Evolutionary conservation across 2,888 invertebrate genomes (phyloP).

Genomic region (Tuberolachnus salignus): DNA sequence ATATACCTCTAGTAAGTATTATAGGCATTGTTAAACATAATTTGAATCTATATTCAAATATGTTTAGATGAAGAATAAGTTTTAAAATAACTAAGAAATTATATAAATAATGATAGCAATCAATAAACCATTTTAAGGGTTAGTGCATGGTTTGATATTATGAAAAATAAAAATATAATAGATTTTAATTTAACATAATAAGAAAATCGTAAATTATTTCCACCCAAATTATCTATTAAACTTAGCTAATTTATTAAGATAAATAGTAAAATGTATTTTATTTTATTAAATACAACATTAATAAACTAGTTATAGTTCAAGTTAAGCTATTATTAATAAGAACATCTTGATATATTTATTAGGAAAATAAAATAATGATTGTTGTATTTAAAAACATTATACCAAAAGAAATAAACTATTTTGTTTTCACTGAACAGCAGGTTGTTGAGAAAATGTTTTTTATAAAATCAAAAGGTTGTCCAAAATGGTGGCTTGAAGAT

Average conservation of each 20-base stretch:
- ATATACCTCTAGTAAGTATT: constrained; percentile 5
- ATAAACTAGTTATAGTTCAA: background rate
- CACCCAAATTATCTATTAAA: background rate
- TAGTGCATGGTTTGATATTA: background rate
- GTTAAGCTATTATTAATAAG: background rate
- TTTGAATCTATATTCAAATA: constrained; percentile 22
- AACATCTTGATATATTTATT: background rate
- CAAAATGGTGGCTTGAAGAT: background rate
- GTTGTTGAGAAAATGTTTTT: background rate
- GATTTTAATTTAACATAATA: background rate
- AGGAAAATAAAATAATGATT: background rate
- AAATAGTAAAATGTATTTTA: background rate
- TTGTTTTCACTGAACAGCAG: background rate
- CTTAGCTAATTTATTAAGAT: background rate
- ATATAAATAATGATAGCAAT: background rate
- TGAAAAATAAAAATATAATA: constrained; percentile 17
- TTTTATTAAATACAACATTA: background rate
- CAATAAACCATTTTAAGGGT: background rate
- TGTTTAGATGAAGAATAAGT: constrained; percentile 7
- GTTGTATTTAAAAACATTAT: background rate
- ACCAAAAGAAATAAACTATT: background rate
- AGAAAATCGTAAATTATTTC: constrained; percentile 23
- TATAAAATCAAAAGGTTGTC: background rate
- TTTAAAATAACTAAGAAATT: constrained; percentile 2
- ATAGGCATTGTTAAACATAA: background rate